These are phyloP conservation scores for Dendrolimus houi DNA, from an alignment of 2,888 invertebrate genomes.

Conservation along the genomic window DNA sequence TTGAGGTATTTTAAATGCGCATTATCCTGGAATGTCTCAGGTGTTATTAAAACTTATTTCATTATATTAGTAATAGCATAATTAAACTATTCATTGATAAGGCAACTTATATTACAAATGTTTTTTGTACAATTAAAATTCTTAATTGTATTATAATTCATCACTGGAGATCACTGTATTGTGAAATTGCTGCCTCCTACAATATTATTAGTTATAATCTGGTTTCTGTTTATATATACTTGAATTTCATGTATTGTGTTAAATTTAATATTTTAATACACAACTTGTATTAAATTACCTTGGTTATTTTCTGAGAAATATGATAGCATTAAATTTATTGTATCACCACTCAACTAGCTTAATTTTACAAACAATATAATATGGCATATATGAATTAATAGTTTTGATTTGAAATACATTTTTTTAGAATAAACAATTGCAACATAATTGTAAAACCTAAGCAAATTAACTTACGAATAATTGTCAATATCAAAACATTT, in stretches of 20 bases:
- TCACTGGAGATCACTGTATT: too few species aligned
- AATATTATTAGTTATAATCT: too few species aligned
- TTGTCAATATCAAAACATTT: slow-evolving; percentile 76
- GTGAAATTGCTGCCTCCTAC: too few species aligned
- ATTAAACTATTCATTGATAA: too few species aligned
- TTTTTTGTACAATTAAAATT: too few species aligned
- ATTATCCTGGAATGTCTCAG: background rate
- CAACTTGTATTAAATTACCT: too few species aligned
- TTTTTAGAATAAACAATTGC: slow-evolving; percentile 70
- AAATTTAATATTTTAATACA: too few species aligned
- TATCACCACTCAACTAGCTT: slow-evolving; percentile 64
- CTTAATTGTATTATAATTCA: too few species aligned
- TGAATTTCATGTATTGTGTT: too few species aligned
- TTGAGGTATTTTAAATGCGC: background rate
- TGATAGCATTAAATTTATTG: background rate
- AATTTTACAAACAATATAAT: slow-evolving; percentile 70
- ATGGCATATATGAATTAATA: slow-evolving; percentile 73
- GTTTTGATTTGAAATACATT: slow-evolving; percentile 63
- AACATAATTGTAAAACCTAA: slow-evolving; percentile 66
- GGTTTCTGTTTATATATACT: too few species aligned
- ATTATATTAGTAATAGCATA: background rate
- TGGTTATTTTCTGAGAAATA: slow-evolving; percentile 3
- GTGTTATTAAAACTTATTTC: slow-evolving; percentile 2
- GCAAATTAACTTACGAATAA: slow-evolving; percentile 70
- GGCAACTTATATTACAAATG: too few species aligned